Evolutionary conservation across 2,797 vertebrate species (phyloP), one percentile per base, ranked within the genome.

Genomic region (Otolemur crassicaudatus): DNA sequence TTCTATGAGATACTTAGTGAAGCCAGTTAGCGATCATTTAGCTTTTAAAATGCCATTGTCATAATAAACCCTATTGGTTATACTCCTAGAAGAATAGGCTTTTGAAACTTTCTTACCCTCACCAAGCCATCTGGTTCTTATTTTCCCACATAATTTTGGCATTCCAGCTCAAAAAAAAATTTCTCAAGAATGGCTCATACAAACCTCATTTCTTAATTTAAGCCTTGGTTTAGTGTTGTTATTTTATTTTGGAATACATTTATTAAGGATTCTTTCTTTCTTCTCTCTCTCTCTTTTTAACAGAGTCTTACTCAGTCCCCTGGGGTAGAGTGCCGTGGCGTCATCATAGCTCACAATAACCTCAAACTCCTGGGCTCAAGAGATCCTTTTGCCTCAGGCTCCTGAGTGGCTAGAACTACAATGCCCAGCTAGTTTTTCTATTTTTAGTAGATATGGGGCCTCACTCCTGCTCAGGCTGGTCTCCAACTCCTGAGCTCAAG

Each of bases 1-100:
- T 72, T 58, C 14, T 29, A 61, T 67, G 60, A 93, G 90, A 73
- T 86, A 56, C 7, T 76, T 93, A 63, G 89, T 80, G 65, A 89
- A 60, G 56, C 23, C 13, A 65, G 49, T 87, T 81, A 85, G 10
- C 34, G 72, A 22, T 93, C 40, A 27, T 86, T 67, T 88, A 60
- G 63, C 70, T 90, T 94, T 97, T 43, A 56, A 91, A 81, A 76
- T 34, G 31, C 22, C 8, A 19, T 37, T 12, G 7, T 56, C 27
- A 58, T 83, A 40, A 75, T 95, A 85, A 92, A 75, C 65, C 40
- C 69, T 67, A 3, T 4, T 1, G 20, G 3, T 11, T 7, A 25
- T 0, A 4, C 25, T 43, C 25, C 29, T 69, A 1, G 13, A 72
- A 93, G 56, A 72, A 79, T 46, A 91, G 43, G n/a, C 13, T 69